Percentiles rank a stretch among this genome's conserved stretches.
phyloP scores from a whole-genome alignment of 2,113 vertebrate genomes.

The Mionectes macconnelli region DNA sequence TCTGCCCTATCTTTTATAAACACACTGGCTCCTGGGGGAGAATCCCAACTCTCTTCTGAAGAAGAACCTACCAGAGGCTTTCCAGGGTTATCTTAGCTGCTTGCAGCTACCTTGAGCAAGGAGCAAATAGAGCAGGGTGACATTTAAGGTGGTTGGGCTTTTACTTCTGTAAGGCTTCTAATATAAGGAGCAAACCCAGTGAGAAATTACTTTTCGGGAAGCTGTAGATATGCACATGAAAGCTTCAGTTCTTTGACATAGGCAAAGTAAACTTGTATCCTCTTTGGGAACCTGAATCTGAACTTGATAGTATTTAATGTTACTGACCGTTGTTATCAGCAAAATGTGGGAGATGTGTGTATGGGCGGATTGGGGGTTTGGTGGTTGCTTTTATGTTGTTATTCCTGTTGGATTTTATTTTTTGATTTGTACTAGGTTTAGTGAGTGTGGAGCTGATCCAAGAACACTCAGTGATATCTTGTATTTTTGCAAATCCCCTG shows the following conservation, averaged over 20 bases:
- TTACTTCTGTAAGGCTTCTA: not conserved
- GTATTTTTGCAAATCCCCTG: not conserved
- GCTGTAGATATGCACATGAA: not conserved
- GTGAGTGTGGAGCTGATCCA: not conserved
- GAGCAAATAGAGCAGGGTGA: not conserved
- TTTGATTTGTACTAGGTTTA: not conserved
- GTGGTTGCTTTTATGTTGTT: accelerated
- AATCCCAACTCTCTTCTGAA: not conserved
- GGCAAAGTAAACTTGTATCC: not conserved
- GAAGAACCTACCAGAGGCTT: not conserved
- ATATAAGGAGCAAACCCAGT: not conserved
- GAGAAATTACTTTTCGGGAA: not conserved
- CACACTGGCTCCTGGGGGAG: not conserved
- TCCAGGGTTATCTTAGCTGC: not conserved
- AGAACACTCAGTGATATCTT: not conserved
- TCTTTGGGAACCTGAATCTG: not conserved
- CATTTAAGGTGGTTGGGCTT: not conserved
- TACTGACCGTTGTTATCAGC: not conserved
- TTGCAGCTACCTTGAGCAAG: not conserved
- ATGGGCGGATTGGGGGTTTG: accelerated
- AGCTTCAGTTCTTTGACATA: not conserved
- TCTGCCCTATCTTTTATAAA: not conserved
- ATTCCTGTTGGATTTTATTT: not conserved
- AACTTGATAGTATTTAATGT: not conserved
- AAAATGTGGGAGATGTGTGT: not conserved